Conservation (phyloP, 2,797 vertebrate species). For the Tauraco hartlaubi region DNA sequence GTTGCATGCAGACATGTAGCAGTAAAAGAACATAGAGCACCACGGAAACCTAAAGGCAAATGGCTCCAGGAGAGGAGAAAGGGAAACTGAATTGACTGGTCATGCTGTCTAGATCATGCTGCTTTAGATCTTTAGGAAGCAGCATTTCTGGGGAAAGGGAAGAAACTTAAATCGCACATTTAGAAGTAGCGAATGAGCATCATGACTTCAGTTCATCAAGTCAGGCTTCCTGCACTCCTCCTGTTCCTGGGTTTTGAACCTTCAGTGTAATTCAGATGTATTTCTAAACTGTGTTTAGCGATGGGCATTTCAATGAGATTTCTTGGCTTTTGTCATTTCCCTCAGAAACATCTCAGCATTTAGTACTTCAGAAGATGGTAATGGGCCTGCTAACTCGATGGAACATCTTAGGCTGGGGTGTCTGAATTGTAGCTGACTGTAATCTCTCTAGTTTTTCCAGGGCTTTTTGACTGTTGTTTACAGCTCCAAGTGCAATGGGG, state of each 20-base stretch:
- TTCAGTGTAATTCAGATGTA: rapidly evolving
- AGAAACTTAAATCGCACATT: background rate
- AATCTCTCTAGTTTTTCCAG: background rate
- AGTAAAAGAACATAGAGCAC: background rate
- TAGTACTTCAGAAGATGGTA: background rate
- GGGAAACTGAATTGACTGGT: background rate
- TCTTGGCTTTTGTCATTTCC: background rate
- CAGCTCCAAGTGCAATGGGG: background rate
- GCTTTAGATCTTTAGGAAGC: background rate
- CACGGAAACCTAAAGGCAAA: background rate
- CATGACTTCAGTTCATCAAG: background rate
- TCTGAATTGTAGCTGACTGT: background rate
- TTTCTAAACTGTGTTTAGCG: background rate
- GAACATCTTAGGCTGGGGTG: background rate
- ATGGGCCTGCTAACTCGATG: background rate
- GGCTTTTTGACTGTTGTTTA: background rate
- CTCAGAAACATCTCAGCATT: background rate
- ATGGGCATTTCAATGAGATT: background rate
- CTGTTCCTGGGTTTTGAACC: background rate
- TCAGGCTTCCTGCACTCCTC: background rate
- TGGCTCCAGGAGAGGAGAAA: background rate
- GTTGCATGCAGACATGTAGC: background rate
- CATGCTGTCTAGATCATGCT: background rate
- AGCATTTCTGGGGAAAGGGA: background rate
- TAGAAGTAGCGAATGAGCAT: background rate